Conservation (phyloP, 23 tunicate species). For the Trididemnum clinides region DNA sequence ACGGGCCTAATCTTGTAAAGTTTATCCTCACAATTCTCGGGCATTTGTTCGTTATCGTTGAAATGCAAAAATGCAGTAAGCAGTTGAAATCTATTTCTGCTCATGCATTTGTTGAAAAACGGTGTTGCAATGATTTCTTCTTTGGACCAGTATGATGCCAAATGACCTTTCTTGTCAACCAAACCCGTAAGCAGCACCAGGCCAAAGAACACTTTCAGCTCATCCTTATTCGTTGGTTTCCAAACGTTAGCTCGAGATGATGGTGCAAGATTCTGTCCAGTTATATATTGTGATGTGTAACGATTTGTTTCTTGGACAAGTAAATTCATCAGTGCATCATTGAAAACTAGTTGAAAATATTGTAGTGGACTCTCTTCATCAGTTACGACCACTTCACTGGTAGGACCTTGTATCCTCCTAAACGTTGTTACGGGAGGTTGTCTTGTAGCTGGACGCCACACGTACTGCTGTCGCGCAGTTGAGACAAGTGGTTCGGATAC, state of each 20-base stretch:
- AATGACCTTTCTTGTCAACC: not conserved
- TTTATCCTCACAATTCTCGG: slow-evolving; percentile 7
- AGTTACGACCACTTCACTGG: not conserved
- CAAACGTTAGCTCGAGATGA: not conserved
- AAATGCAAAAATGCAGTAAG: slow-evolving; percentile 20
- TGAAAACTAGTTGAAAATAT: slow-evolving; percentile 2
- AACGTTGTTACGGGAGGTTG: slow-evolving; percentile 14
- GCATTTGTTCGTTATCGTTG: slow-evolving; percentile 30
- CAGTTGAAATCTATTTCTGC: slow-evolving; percentile 28
- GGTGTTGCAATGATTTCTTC: slow-evolving; percentile 3
- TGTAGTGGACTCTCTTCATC: not conserved
- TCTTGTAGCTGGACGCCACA: not conserved
- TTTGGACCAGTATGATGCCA: not conserved
- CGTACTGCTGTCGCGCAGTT: not conserved
- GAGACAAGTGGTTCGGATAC: not conserved
- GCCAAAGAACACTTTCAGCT: slow-evolving; percentile 19
- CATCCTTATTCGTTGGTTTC: not conserved
- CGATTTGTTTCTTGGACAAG: slow-evolving; percentile 17
- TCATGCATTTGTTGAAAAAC: slow-evolving; percentile 17
- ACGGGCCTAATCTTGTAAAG: slow-evolving; percentile 35
- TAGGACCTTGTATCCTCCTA: slow-evolving; percentile 11
- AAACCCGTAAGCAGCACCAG: slow-evolving; percentile 27
- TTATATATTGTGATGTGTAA: slow-evolving; percentile 13
- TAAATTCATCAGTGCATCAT: not conserved
- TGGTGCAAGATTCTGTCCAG: not conserved